Conservation (phyloP, 2,113 vertebrate species). For the Elanoides forficatus region DNA sequence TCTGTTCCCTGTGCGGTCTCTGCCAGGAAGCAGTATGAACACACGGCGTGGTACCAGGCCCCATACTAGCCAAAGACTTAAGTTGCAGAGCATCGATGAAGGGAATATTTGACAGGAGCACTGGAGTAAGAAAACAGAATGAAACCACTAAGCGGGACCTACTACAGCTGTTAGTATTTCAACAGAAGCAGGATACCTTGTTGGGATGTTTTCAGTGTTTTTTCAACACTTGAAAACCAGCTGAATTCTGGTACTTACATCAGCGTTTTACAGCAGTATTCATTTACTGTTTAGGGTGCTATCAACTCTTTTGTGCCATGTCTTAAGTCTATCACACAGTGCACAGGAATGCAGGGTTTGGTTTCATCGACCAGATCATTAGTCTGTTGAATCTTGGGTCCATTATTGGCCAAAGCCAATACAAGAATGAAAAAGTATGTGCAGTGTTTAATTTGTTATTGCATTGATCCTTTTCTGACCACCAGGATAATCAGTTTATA, state of each 20-base stretch:
- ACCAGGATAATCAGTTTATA: neutral
- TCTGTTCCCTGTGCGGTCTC: constrained; percentile 60
- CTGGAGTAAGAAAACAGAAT: neutral
- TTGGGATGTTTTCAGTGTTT: neutral
- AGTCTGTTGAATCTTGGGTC: neutral
- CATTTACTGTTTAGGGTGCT: constrained; percentile 33
- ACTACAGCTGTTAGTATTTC: neutral
- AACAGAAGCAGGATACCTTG: neutral
- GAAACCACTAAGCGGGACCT: neutral
- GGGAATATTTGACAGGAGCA: constrained; percentile 80
- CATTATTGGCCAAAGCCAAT: neutral
- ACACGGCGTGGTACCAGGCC: constrained; percentile 73
- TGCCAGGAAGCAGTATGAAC: constrained; percentile 33
- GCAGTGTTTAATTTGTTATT: neutral
- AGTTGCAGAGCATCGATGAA: constrained; percentile 94
- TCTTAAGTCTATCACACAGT: neutral
- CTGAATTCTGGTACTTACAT: neutral
- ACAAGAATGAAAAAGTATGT: neutral
- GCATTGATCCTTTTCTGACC: neutral
- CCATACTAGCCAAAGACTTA: constrained; percentile 82
- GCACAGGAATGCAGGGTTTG: neutral
- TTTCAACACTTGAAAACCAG: neutral
- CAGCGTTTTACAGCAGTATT: constrained; percentile 25
- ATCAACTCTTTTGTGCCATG: neutral
- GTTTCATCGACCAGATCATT: neutral